A percentile compares a stretch with the other conserved stretches of the same genome.
These are phyloP conservation scores for Thalpophila matura DNA, from an alignment of 2,888 invertebrate genomes.

Conservation along the genomic window DNA sequence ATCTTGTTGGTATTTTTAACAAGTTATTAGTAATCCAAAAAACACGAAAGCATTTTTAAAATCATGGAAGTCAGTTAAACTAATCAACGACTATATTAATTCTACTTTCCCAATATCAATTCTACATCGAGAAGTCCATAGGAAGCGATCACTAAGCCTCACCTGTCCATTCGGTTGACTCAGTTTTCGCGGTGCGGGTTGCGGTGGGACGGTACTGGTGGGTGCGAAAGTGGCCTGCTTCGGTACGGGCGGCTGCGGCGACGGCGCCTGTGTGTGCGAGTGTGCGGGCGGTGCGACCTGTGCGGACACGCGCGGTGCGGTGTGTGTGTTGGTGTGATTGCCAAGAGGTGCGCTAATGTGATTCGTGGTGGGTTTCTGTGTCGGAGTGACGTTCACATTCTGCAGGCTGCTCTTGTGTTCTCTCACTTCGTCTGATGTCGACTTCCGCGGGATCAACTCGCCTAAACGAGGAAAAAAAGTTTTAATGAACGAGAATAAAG, in stretches of 20 bases:
- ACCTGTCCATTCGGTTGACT: constrained; percentile 87
- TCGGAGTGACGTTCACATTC: constrained; percentile 81
- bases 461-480: constrained; percentile 68
- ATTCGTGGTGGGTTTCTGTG: constrained; percentile 70
- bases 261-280: constrained; percentile 47
- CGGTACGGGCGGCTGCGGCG: constrained; percentile 61
- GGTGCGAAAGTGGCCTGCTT: constrained; percentile 70
- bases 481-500: constrained; percentile 40
- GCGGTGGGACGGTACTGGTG: constrained; percentile 75
- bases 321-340: constrained; percentile 64
- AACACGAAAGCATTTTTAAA: constrained; percentile 2
- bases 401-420: constrained; percentile 83
- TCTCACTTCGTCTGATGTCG: constrained; percentile 87
- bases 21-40: constrained; percentile 11
- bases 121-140: constrained; percentile 22
- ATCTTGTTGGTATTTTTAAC: background rate
- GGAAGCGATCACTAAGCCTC: constrained; percentile 67
- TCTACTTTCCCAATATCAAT: constrained; percentile 28
- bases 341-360: constrained; percentile 74
- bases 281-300: constrained; percentile 64
- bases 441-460: constrained; percentile 81
- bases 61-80: constrained; percentile 27
- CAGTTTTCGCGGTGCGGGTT: constrained; percentile 87
- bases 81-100: constrained; percentile 40
- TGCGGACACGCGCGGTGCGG: constrained; percentile 63